Conservation (phyloP, 2,113 vertebrate genomes). For the Cottus gobio region DNA sequence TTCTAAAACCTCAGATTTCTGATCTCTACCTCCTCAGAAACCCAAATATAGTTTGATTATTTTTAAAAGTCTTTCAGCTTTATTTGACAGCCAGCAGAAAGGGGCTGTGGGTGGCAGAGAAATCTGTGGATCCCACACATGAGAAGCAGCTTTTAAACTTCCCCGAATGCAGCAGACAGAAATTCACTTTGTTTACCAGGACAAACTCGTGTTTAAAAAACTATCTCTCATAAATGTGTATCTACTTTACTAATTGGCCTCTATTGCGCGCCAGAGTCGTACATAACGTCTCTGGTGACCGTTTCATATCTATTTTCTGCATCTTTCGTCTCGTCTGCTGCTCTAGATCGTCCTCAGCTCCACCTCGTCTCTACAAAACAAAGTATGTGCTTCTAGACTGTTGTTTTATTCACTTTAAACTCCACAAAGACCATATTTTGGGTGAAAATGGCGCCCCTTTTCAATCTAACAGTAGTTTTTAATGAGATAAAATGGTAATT, state of each 20-base stretch:
- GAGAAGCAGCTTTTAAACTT: neutral
- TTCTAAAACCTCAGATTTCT: conserved; percentile 32
- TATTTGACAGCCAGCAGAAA: conserved; percentile 31
- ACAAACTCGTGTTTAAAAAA: neutral
- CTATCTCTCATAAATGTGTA: neutral
- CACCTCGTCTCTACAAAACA: conserved; percentile 2
- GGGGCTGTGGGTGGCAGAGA: conserved; percentile 13
- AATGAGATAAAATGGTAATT: too few relatives aligned
- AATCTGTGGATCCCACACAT: conserved; percentile 2
- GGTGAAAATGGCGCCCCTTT: neutral
- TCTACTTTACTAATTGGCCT: neutral
- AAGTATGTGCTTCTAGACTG: conserved; percentile 20
- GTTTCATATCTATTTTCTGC: conserved; percentile 14
- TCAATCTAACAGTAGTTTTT: too few relatives aligned
- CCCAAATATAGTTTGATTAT: conserved; percentile 48
- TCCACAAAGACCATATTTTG: conserved; percentile 45
- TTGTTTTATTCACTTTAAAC: conserved; percentile 36
- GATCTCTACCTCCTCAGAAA: conserved; percentile 15
- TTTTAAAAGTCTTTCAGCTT: conserved; percentile 39
- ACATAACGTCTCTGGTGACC: neutral
- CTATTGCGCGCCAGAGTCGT: neutral
- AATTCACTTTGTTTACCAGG: neutral
- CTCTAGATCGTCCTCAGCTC: neutral
- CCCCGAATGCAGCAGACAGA: neutral
- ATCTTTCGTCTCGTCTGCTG: conserved; percentile 19